Evolutionary conservation across 2,888 invertebrate species (phyloP), one percentile per base, ranked within the genome.

Genomic region (Nomada flava): DNA sequence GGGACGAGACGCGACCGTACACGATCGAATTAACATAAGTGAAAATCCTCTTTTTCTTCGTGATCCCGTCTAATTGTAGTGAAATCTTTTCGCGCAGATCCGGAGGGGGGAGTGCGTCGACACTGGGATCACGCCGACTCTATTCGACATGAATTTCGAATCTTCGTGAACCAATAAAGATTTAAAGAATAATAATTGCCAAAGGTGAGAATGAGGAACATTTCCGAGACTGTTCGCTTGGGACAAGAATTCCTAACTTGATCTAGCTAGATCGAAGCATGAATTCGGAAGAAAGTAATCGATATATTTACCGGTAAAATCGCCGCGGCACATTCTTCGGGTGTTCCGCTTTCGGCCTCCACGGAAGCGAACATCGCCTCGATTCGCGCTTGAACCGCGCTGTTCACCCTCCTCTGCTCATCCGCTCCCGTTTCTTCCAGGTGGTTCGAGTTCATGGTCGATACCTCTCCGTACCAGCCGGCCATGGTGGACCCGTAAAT

Each of bases 331-430:
- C 91, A 92, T 86, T 93, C 93, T 44, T 92, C 92, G 20, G 92
- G 91, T 74, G 89, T 90, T 76, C 92, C 91, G 85, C 87, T 91
- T 87, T 93, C 93, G 60, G 93, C 93, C 80, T 93, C 93, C 73
- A 93, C 93, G 50, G 93, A 93, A 59, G 93, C 93, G 91, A 98
- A 98, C 96, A 98, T 97, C 89, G 96, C 96, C 92, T 98, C 98
- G 93, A 98, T 98, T 89, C 97, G 96, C 20, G 97, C 97, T 93
- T 98, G 98, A 2, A 98, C 97, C 73, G 96, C 96, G 90, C 97
- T 97, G 89, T 95, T 96, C 52, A 95, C 95, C 78, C 90, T 92
- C 89, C 86, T 91, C 83, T 93, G 92, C 63, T 92, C 92, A 42
- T 94, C 88, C 89, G 91, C 84, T 91, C 94, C 78, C 90, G 92